Percentiles rank a stretch among this genome's conserved stretches.
phyloP scores from a whole-genome alignment of 2,888 invertebrate species.

The Sinohyriopsis cumingii region DNA sequence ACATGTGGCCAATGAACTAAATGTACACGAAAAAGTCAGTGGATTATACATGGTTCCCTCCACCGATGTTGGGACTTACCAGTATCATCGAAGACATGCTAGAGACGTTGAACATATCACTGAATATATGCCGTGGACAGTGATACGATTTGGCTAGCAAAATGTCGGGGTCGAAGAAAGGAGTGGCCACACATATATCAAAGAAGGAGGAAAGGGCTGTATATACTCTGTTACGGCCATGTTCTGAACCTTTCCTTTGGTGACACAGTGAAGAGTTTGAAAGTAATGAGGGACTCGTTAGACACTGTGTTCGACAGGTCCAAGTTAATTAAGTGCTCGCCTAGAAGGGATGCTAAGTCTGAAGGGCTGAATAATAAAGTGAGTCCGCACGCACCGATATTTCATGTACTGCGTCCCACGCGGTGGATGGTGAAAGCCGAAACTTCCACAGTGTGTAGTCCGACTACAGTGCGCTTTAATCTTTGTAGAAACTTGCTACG shows the following conservation, averaged over 20 bases:
- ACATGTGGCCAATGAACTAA: constrained; percentile 28
- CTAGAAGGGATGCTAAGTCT: constrained; percentile 25
- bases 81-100: constrained; percentile 29
- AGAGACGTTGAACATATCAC: constrained; percentile 20
- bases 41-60: constrained; percentile 28
- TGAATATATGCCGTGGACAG: constrained; percentile 34
- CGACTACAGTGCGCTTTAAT: neutral
- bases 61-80: constrained; percentile 20
- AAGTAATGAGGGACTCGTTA: constrained; percentile 10
- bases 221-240: constrained; percentile 32
- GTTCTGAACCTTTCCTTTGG: constrained; percentile 26
- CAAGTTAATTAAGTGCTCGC: constrained; percentile 34
- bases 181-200: constrained; percentile 19
- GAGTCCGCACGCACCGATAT: constrained; percentile 21
- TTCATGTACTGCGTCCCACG: constrained; percentile 25
- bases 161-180: constrained; percentile 25
- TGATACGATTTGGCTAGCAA: constrained; percentile 38
- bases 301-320: constrained; percentile 31
- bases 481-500: constrained; percentile 5
- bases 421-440: constrained; percentile 24
- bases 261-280: constrained; percentile 17
- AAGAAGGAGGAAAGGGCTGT: constrained; percentile 20
- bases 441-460: no score
- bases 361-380: constrained; percentile 25
- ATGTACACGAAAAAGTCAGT: constrained; percentile 38